phyloP scores from a whole-genome alignment of 2,797 vertebrate genomes.

The Gymnodraco acuticeps region DNA sequence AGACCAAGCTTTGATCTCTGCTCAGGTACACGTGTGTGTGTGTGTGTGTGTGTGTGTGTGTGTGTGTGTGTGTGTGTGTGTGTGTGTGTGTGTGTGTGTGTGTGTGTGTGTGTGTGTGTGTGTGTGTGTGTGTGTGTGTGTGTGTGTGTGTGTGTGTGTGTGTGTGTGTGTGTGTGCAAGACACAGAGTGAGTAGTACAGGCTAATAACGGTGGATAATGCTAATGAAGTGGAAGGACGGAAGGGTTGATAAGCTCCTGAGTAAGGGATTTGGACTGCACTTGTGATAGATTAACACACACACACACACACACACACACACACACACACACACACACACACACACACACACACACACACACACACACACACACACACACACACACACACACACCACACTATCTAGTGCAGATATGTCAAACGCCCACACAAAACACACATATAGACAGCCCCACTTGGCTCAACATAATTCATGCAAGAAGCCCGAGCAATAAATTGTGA shows the following conservation, averaged over 20 bases:
- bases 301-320: slow-evolving; percentile 10
- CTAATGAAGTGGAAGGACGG: slow-evolving; percentile 46
- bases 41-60: too few species aligned
- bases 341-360: slow-evolving; percentile 5
- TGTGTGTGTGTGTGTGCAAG: neutral
- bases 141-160: neutral
- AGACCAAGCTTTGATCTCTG: slow-evolving; percentile 24
- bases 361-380: neutral
- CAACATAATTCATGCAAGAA: slow-evolving; percentile 46
- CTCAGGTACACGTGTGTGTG: neutral
- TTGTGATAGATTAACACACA: slow-evolving; percentile 48
- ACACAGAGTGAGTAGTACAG: slow-evolving; percentile 13
- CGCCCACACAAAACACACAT: slow-evolving; percentile 5
- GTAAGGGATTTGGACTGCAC: slow-evolving; percentile 41
- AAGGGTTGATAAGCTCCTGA: slow-evolving; percentile 54
- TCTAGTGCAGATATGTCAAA: slow-evolving; percentile 11
- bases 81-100: neutral
- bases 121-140: neutral
- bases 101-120: neutral
- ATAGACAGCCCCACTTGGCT: slow-evolving; percentile 13
- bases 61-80: neutral
- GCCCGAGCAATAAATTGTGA: slow-evolving; percentile 49
- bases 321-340: neutral
- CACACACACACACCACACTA: neutral
- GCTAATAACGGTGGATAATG: slow-evolving; percentile 49